Percentiles rank a stretch among this genome's conserved stretches.
These are phyloP conservation scores for Dicyrtoma fusca DNA, from an alignment of 2,888 invertebrate genomes.

Conservation along the genomic window DNA sequence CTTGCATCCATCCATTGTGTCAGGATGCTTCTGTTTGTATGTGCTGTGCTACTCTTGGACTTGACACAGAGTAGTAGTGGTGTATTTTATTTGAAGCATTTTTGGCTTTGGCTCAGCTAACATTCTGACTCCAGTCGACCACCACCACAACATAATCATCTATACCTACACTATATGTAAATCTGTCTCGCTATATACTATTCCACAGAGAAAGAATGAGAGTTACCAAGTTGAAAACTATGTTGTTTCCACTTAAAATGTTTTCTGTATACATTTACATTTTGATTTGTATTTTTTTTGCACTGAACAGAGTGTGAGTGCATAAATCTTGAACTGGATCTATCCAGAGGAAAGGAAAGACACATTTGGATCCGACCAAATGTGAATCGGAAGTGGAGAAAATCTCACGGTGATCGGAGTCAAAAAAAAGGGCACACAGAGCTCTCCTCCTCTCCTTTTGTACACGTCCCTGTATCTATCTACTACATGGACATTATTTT, in stretches of 20 bases:
- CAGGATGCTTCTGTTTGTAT: no score
- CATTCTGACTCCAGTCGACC: no score
- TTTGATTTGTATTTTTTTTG: constrained; percentile 27
- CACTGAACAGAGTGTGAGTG: constrained; percentile 20
- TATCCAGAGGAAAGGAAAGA: constrained; percentile 34
- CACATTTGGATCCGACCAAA: constrained; percentile 43
- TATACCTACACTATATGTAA: no score
- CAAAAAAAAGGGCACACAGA: constrained; percentile 45
- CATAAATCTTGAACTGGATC: constrained; percentile 30
- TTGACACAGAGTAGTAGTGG: neutral
- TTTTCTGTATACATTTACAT: constrained; percentile 26
- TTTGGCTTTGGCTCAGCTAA: neutral
- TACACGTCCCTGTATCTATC: neutral
- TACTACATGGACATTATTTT: constrained; percentile 2
- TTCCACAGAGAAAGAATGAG: constrained; percentile 6
- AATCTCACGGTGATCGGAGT: constrained; percentile 55
- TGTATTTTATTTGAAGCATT: neutral
- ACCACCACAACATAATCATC: no score
- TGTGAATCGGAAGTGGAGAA: constrained; percentile 56
- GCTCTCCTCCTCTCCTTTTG: constrained; percentile 27
- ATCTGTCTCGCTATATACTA: no score
- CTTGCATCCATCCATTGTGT: no score
- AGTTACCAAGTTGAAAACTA: constrained; percentile 36
- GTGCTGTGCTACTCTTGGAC: no score
- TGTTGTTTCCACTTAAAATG: constrained; percentile 42